These are phyloP conservation scores for Zootermopsis nevadensis DNA, from an alignment of 2,888 invertebrate genomes.

Conservation along the genomic window DNA sequence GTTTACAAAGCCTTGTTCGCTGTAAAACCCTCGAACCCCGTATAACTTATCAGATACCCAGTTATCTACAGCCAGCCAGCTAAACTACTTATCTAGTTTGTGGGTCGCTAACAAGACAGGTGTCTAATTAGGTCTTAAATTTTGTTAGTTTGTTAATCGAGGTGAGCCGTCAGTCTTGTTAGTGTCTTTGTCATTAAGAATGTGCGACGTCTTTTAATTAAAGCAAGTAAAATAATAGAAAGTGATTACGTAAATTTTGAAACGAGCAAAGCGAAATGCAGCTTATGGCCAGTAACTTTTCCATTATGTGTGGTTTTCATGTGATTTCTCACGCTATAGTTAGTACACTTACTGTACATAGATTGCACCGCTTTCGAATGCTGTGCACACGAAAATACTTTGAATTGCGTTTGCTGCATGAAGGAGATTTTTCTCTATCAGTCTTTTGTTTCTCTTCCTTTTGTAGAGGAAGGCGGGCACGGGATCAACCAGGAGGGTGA, in stretches of 20 bases:
- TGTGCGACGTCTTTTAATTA: too few species aligned
- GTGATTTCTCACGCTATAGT: slow-evolving; percentile 23
- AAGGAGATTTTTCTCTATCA: slow-evolving; percentile 45
- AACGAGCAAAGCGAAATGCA: background rate
- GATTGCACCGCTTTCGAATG: slow-evolving; percentile 44
- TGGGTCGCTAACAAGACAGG: too few species aligned
- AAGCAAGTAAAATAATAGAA: background rate
- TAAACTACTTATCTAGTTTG: too few species aligned
- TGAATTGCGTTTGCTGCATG: slow-evolving; percentile 37
- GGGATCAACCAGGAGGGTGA: slow-evolving; percentile 53
- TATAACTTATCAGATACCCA: too few species aligned
- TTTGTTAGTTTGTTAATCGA: too few species aligned
- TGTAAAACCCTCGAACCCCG: too few species aligned
- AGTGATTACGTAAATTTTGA: background rate
- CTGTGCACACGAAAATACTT: slow-evolving; percentile 33
- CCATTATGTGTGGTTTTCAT: slow-evolving; percentile 12
- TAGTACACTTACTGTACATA: slow-evolving; percentile 23
- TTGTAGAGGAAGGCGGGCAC: slow-evolving; percentile 52
- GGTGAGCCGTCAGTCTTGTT: too few species aligned
- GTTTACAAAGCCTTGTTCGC: too few species aligned
- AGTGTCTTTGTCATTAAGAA: too few species aligned
- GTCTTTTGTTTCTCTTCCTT: slow-evolving; percentile 49
- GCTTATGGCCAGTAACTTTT: background rate
- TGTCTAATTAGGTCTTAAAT: too few species aligned
- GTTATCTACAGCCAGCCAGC: too few species aligned